Evolutionary conservation across 1,140 invertebrate species (phyloP).

Genomic region (Drosophila subpulchrella): DNA sequence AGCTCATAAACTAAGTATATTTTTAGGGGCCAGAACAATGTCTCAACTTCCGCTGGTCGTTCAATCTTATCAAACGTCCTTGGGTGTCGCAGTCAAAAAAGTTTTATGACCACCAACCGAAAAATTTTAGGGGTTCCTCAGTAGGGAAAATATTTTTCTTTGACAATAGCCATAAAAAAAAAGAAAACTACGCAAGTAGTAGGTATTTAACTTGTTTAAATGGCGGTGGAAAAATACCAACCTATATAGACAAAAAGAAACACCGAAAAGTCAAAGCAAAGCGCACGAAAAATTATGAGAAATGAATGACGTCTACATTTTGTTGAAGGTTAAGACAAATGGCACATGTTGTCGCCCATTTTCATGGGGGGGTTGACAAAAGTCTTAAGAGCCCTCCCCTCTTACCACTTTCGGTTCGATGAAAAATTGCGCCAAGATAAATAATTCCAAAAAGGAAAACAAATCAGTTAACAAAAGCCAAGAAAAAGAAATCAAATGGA

Average conservation of each 20-base stretch:
- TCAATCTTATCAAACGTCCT: slow-evolving; percentile 53
- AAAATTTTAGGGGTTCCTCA: slow-evolving; percentile 6
- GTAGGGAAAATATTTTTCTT: slow-evolving; percentile 18
- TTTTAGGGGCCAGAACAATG: slow-evolving; percentile 14
- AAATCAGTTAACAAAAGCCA: slow-evolving; percentile 52
- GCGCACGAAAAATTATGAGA: slow-evolving; percentile 70
- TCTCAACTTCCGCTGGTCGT: slow-evolving; percentile 22
- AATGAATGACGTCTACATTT: slow-evolving; percentile 82
- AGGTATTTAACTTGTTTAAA: slow-evolving; percentile 24
- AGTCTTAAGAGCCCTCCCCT: slow-evolving; percentile 19
- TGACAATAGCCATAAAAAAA: slow-evolving; percentile 12
- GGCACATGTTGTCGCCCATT: slow-evolving; percentile 65
- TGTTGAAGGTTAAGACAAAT: slow-evolving; percentile 82
- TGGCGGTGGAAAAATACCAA: slow-evolving; percentile 27
- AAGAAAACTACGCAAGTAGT: slow-evolving; percentile 8
- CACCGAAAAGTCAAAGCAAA: slow-evolving; percentile 40
- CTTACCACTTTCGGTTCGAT: neutral
- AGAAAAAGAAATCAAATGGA: slow-evolving; percentile 20
- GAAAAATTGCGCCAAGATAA: slow-evolving; percentile 61
- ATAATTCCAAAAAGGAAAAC: slow-evolving; percentile 60
- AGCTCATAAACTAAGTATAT: slow-evolving; percentile 27
- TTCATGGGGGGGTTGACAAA: slow-evolving; percentile 22
- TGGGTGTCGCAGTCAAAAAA: slow-evolving; percentile 33
- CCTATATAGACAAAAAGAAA: slow-evolving; percentile 15
- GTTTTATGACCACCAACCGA: slow-evolving; percentile 31